Percentiles rank a stretch among this genome's conserved stretches.
Conservation (phyloP, 1,140 invertebrate species). For the Procambarus virginalis region DNA sequence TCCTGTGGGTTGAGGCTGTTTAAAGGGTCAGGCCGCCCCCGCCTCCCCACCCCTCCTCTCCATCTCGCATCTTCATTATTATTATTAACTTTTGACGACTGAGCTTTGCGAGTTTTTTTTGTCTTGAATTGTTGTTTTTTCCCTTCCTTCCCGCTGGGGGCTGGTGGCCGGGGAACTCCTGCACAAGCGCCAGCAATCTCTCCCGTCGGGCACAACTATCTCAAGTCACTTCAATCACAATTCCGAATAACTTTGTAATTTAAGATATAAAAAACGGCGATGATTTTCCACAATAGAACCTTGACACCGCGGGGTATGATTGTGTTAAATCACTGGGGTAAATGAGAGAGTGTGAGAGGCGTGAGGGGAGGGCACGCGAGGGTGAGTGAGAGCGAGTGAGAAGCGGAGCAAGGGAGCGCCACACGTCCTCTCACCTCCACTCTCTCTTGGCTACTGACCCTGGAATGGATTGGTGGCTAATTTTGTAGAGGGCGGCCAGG, state of each 20-base stretch:
- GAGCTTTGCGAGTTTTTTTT: too few relatives aligned
- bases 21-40: too few relatives aligned
- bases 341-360: neutral
- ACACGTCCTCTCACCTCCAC: neutral
- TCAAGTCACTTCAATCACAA: neutral
- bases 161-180: neutral
- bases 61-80: too few relatives aligned
- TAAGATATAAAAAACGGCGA: too few relatives aligned
- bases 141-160: neutral
- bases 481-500: constrained; percentile 11
- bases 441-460: constrained; percentile 26
- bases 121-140: neutral
- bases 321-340: neutral
- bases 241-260: too few relatives aligned
- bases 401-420: neutral
- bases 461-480: constrained; percentile 19
- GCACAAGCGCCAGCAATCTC: neutral
- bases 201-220: too few relatives aligned
- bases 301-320: too few relatives aligned
- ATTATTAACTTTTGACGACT: too few relatives aligned
- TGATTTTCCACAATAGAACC: too few relatives aligned
- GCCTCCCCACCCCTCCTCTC: too few relatives aligned
- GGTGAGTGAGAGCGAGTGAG: neutral
- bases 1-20: too few relatives aligned
- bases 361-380: too few relatives aligned